Evolutionary conservation across 2,888 invertebrate genomes (phyloP), one percentile per base, ranked within the genome.

Genomic region (Dynastes tityus): DNA sequence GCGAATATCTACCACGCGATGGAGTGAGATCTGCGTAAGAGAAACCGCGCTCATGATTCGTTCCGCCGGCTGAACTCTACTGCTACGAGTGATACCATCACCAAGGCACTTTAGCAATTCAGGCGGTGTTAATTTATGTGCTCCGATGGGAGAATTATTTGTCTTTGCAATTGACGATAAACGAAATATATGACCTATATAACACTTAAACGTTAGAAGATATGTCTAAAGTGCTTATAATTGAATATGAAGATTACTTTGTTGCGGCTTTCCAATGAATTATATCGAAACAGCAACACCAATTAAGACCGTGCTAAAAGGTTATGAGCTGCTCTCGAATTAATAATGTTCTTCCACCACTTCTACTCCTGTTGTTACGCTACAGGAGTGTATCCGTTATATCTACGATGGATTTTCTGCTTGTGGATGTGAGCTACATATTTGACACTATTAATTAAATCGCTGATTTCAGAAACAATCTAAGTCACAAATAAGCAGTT

Each of bases 111-210:
- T 61, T 61, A 58, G 49, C 61, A 74, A 74, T 74, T 74, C 73
- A 74, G 45, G 40, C 58, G 29, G 45, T 27, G 40, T 58, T 74
- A 74, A 74, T 74, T 74, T 74, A 74, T 74, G 61, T 74, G 73
- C 61, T 61, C 40, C 49, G 73, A 74, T 63, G 61, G 73, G 73
- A 73, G 49, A 74, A 74, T 74, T 74, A 74, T 74, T 74, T 74
- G 61, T 74, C 73, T 74, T 74, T 74, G 73, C 61, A 74, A 74
- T 74, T 74, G 73, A 61, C 73, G 61, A 61, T 61, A 74, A 74
- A 74, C 61, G 61, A 63, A 74, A 74, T 74, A 74, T 74, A 74
- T 63, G 29, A 61, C 61, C 45, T 61, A 61, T 45, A 73, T 73
- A 45, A 40, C 73, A 29, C 8, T 5, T 74, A 61, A 61, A 27